Base-by-base conservation (phyloP, 2,797 vertebrate genomes). In the Poeciliopsis turneri region DNA sequence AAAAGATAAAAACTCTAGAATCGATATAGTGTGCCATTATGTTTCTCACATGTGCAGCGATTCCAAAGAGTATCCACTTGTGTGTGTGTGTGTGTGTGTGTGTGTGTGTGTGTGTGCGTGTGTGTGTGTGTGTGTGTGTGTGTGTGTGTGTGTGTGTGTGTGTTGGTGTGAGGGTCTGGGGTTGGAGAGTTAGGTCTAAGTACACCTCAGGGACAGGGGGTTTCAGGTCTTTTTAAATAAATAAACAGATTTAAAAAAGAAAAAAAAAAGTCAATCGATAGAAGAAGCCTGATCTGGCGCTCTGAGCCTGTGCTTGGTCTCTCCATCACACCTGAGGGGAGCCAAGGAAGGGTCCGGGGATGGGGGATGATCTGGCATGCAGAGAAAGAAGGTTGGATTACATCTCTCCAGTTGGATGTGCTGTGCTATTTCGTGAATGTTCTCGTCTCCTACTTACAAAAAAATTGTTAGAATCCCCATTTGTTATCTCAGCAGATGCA, bases 231-330 rank as follows among this genome's bases (percentile, higher is more conserved):
- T 90, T 83, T 88, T 90, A 87, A 90, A 90, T 93, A 93, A 94
- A 93, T 88, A 92, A 94, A 93, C 83, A 93, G 81, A 90, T 90
- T 55, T 2, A 33, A 0, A 92, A 93, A 86, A 92, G 87, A 9
- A 55, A 55, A 55, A 91, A 92, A 93, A 87, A 93, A 88, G 78
- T 84, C 74, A 91, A 95, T 93, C 91, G 59, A 93, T 94, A 81
- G 74, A 82, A 33, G 85, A 89, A 93, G 90, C 82, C 86, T 90
- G 86, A 93, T 93, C 91, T 72, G 77, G 80, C 85, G 68, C 90
- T 88, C 73, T 72, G 87, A 89, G 90, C 87, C 86, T 51, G 81
- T 84, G 88, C 92, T 92, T 87, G 84, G 88, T 86, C 83, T 90
- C 85, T 87, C 89, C 86, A 92, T 88, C 89, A 84, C 86, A 84